phyloP scores from a whole-genome alignment of 2,113 vertebrate genomes.

The Regulus satrapa region DNA sequence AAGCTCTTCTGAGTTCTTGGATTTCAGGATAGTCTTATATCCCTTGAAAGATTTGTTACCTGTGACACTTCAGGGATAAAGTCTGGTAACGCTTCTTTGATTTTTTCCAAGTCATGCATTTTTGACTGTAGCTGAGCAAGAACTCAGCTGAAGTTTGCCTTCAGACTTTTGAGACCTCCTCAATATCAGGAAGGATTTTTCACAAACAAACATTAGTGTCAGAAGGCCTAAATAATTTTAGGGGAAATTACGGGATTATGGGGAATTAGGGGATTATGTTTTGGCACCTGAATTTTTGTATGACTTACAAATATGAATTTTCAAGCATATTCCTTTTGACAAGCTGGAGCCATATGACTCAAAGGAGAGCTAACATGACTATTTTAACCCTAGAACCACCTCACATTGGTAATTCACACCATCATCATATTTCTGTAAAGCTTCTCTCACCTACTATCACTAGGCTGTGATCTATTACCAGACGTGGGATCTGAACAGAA shows the following conservation, averaged over 20 bases:
- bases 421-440: neutral
- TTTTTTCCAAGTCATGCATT: neutral
- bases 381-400: neutral
- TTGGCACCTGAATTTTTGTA: constrained; percentile 9
- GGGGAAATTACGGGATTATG: too few relatives aligned
- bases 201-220: neutral
- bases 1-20: neutral
- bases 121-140: neutral
- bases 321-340: neutral
- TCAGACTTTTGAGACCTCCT: neutral
- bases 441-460: neutral
- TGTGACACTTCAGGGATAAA: neutral
- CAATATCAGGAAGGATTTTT: neutral
- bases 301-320: neutral
- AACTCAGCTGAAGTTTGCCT: neutral
- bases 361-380: neutral
- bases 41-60: neutral
- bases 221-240: neutral
- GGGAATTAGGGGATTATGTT: too few relatives aligned
- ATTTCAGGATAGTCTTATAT: neutral
- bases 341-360: neutral
- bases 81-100: neutral
- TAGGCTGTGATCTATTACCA: neutral
- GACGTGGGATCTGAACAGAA: neutral
- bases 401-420: neutral